Evolutionary conservation across 2,113 vertebrate species (phyloP), one percentile per base, ranked within the genome.

Genomic region (Passer montanus): DNA sequence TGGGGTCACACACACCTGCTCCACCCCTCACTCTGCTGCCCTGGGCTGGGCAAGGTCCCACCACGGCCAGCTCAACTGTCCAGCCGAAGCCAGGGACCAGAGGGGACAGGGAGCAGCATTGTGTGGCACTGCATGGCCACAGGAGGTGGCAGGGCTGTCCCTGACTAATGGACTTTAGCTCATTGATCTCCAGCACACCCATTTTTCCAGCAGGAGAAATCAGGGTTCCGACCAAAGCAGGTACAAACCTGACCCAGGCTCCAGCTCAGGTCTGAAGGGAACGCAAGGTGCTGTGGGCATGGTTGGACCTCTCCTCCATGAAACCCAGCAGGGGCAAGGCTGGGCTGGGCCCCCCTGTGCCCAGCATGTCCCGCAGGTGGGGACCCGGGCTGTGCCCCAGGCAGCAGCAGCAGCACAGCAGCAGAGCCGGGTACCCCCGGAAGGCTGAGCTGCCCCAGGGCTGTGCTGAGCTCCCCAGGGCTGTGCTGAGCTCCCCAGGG

Each of bases 91-190:
- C 17, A 3, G 35, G 49, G 52, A 21, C 6, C n/a, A 11, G 35
- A 49, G 35, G 50, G 78, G 56, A 55, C 28, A 2, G 0, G 12
- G 70, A 74, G 24, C 24, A 11, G 49, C 63, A 15, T 15, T 0
- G 1, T 1, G 2, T 3, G 22, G 50, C 56, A 0, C 74, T 21
- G 33, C 10, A 2, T 0, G 26, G 46, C 47, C 47, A 24, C 33
- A 3, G 62, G 8, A 23, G 24, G n/a, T 0, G 3, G 23, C 59
- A 35, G 49, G 35, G 49, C 46, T 55, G 44, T 6, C 79, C 2
- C 69, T 10, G 4, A 24, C 18, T 2, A 1, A 2, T 1, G 8
- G 23, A 19, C 19, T 50, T 31, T 7, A 46, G 16, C 50, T 55
- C 24, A 9, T 7, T 44, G 19, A 35, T 17, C 50, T 30, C 67